Percentiles rank a stretch among this genome's conserved stretches.
Conservation (phyloP, 2,888 invertebrate genomes). For the Morpho helenor region DNA sequence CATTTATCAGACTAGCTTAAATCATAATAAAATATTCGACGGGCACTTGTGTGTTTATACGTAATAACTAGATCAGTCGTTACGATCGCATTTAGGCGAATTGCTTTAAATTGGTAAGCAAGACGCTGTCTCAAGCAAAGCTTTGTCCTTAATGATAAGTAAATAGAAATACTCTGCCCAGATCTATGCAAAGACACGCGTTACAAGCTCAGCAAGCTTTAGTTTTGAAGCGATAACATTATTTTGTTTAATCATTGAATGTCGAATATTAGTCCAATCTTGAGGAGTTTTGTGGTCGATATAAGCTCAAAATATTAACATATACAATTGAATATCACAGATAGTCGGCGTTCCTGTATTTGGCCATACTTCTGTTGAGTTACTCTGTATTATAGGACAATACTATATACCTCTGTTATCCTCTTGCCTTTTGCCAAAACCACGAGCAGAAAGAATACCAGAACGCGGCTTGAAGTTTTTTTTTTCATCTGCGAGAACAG, state of each 20-base stretch:
- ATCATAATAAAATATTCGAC: too few relatives aligned
- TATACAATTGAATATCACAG: constrained; percentile 4
- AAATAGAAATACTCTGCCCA: too few relatives aligned
- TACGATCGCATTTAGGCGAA: too few relatives aligned
- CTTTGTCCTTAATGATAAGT: too few relatives aligned
- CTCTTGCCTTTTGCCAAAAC: constrained; percentile 46
- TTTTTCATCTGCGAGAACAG: constrained; percentile 27
- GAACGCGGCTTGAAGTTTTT: constrained; percentile 48
- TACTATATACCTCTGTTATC: constrained; percentile 18
- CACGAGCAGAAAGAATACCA: constrained; percentile 57
- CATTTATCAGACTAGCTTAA: too few relatives aligned
- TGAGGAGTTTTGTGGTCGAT: constrained; percentile 26
- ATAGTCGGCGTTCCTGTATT: not conserved
- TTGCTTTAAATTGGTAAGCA: too few relatives aligned
- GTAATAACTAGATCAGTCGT: too few relatives aligned
- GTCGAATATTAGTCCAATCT: constrained; percentile 24
- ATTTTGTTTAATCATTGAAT: not conserved
- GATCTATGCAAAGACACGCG: too few relatives aligned
- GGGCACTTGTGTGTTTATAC: too few relatives aligned
- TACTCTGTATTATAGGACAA: constrained; percentile 3
- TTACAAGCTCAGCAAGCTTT: too few relatives aligned
- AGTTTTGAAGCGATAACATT: too few relatives aligned
- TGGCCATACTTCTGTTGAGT: not conserved
- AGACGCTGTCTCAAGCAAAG: too few relatives aligned
- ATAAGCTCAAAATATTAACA: constrained; percentile 13